These are phyloP conservation scores for Sycophila sp. DNA, from an alignment of 1,140 invertebrate species.

Conservation along the genomic window DNA sequence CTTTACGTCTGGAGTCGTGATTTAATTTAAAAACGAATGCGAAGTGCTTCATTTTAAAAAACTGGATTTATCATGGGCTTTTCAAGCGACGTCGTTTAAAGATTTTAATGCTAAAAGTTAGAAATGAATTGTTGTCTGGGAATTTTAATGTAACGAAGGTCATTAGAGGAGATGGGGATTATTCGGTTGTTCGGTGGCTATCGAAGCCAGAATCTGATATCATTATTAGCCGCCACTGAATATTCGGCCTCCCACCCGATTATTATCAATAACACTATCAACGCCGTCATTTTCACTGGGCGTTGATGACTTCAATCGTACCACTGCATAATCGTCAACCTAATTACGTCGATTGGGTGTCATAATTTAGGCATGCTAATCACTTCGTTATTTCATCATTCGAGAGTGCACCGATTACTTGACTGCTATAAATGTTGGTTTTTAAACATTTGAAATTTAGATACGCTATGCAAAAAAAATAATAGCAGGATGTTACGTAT, in stretches of 20 bases:
- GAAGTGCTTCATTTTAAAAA: not conserved
- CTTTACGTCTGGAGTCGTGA: not conserved
- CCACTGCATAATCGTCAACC: not conserved
- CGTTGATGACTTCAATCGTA: not conserved
- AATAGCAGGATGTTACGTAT: too few species aligned
- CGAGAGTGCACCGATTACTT: too few species aligned
- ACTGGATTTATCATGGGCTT: too few species aligned
- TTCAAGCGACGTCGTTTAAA: too few species aligned
- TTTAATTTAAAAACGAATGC: not conserved
- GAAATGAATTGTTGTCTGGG: too few species aligned
- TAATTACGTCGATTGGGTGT: not conserved
- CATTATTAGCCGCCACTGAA: not conserved
- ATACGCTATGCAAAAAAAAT: too few species aligned
- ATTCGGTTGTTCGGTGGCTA: not conserved
- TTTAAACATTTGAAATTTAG: too few species aligned
- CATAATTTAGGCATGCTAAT: constrained; percentile 8
- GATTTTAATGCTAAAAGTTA: too few species aligned
- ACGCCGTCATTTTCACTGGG: not conserved
- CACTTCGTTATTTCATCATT: too few species aligned
- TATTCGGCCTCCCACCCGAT: not conserved
- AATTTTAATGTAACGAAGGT: too few species aligned
- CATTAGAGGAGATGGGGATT: too few species aligned
- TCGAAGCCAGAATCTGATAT: not conserved
- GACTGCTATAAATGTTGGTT: too few species aligned
- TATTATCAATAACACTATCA: constrained; percentile 19